phyloP scores from a whole-genome alignment of 2,113 vertebrate species.

The Saguinus imperator region DNA sequence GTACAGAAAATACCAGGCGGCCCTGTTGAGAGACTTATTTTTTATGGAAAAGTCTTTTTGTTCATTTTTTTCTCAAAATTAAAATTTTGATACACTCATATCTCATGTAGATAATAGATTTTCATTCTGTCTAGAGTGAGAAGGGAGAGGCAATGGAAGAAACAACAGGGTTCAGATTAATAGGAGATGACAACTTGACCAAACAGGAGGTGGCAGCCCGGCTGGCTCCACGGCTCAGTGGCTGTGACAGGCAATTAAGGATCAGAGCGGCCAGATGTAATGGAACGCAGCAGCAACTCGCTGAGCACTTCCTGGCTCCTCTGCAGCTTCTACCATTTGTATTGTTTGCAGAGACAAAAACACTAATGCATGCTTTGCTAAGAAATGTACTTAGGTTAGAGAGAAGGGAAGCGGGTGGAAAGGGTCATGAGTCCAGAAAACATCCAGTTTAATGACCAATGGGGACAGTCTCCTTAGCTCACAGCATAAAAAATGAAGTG shows the following conservation, averaged over 20 bases:
- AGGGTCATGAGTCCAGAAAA: background rate
- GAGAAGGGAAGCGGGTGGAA: accelerated
- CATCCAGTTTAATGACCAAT: background rate
- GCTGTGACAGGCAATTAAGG: constrained; percentile 87
- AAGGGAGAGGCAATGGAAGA: constrained; percentile 75
- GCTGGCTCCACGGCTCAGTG: constrained; percentile 79
- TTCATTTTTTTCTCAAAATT: constrained; percentile 71
- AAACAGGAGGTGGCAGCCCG: constrained; percentile 85
- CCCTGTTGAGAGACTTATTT: constrained; percentile 48
- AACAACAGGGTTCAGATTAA: constrained; percentile 83
- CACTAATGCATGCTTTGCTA: constrained; percentile 52
- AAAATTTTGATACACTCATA: constrained; percentile 76
- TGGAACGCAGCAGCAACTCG: constrained; percentile 78
- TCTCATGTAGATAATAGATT: constrained; percentile 79
- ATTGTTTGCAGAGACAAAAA: constrained; percentile 78
- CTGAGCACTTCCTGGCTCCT: constrained; percentile 71
- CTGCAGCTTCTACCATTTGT: constrained; percentile 61
- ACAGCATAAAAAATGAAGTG: background rate
- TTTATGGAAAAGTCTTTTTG: constrained; percentile 51
- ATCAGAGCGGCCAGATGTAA: constrained; percentile 82
- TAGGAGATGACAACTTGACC: constrained; percentile 85
- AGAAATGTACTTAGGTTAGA: background rate
- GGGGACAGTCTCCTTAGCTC: background rate
- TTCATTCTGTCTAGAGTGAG: constrained; percentile 75
- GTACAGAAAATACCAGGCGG: background rate